phyloP scores from a whole-genome alignment of 2,888 invertebrate genomes.

The Dicyrtomina minuta region DNA sequence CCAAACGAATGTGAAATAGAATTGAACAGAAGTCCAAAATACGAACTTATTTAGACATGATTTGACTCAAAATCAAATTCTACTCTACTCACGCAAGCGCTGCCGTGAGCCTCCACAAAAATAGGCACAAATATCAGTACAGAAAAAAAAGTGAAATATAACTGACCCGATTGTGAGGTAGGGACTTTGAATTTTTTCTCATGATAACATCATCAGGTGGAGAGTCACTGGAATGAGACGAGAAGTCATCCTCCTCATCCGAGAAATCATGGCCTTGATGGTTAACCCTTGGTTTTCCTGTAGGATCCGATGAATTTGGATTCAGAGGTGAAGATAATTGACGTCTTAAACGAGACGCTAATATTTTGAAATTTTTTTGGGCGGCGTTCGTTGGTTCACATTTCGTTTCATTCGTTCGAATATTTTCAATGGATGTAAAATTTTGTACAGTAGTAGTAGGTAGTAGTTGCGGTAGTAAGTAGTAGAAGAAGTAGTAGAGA shows the following conservation, averaged over 20 bases:
- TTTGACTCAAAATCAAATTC: no score
- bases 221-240: constrained; percentile 53
- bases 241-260: constrained; percentile 53
- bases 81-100: no score
- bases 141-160: no score
- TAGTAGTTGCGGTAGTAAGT: constrained; percentile 5
- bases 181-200: constrained; percentile 51
- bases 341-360: constrained; percentile 53
- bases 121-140: no score
- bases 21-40: no score
- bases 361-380: constrained; percentile 5
- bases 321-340: constrained; percentile 49
- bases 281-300: constrained; percentile 48
- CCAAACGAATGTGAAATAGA: no score
- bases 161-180: constrained; percentile 52
- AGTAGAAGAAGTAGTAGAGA: constrained; percentile 41
- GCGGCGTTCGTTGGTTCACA: background rate
- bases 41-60: no score
- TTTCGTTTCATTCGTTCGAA: background rate
- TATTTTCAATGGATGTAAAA: no score
- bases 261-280: constrained; percentile 50
- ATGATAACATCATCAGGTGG: constrained; percentile 51
- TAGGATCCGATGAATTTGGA: constrained; percentile 48
- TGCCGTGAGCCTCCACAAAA: no score
- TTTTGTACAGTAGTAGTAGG: background rate